Base-by-base conservation (phyloP, 1,140 invertebrate genomes). In the Mycetomoellerius zeteki region DNA sequence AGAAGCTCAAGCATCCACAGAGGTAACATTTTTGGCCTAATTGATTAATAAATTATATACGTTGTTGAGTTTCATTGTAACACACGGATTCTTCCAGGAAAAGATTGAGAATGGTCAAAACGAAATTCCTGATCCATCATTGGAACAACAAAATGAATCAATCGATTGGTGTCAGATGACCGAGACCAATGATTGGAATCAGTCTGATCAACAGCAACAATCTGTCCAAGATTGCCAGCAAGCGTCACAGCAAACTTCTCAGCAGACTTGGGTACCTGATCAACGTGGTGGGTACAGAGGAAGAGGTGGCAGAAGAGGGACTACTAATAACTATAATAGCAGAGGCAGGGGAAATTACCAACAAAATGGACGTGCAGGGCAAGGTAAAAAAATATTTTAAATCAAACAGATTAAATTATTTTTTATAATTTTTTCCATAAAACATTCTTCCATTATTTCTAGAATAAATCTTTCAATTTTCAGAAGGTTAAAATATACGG, bases 281-380 rank as follows among this genome's bases (percentile, higher is more conserved):
- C 93, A 94, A 75, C 94, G 93, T 62, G 91, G 94, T 19, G 91
- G 92, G 52, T 95, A 93, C 62, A 92, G 94, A 85, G 93, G 94
- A 33, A 92, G 94, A 12, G 94, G 94, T n/a, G 90, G 93, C 52
- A 92, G 94, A 62, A 91, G 94, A n/a, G 92, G 93, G 14, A 94
- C 92, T 69, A 75, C 94, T n/a, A 95, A 95, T 75, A 93, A 93
- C 16, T 95, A 95, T 72, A 92, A 92, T 81, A 92, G 94, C 37
- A 91, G 94, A 89, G 86, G 93, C 30, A 93, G 94, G 87, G 91
- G 91, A 47, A 93, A 92, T 72, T 95, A 94, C 67, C 94, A 95
- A 75, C 94, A 95, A 89, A 95, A 95, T 87, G 94, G 94, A n/a
- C 94, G 95, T 16, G 88, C 86, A 77, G 92, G 93, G 62, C 94